Evolutionary conservation across 1,140 invertebrate genomes (phyloP), one percentile per base, ranked within the genome.

Genomic region (Berghia stephanieae): DNA sequence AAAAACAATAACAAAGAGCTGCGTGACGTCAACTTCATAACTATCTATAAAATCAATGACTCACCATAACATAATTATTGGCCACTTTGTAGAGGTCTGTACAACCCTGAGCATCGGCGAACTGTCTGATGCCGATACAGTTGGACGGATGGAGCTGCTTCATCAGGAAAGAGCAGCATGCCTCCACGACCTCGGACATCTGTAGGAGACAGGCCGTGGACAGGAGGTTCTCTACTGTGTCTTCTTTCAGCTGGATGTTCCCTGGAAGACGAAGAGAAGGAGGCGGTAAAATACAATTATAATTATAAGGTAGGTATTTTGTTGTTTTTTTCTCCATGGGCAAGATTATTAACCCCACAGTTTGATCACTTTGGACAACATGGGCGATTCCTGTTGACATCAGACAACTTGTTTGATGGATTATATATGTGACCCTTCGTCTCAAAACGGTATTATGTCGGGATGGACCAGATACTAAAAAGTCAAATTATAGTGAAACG

Each of bases 71-170:
- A 82, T 86, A 88, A 69, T 87, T 88, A 71, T 87, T 93, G 79
- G 96, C 95, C 83, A 93, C 91, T 83, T 93, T 92, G 73, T 95
- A 92, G 77, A 98, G 90, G 80, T 94, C 92, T 43, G 91, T 90
- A 88, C 96, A 97, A 68, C 94, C 94, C 86, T 96, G 95, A 79
- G 94, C 93, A 88, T 98, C 96, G 43, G 96, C 96, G 91, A 98
- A 98, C 86, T 96, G 92, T 60, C 94, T 92, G 85, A 98, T 97
- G 1, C 96, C 96, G 69, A 98, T 92, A 90, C 95, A 97, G 89
- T 98, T 98, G 82, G 95, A 96, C 0, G 96, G 96, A 90, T 98
- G 95, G 49, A 98, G 91, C 87, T 97, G 96, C 85, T 96, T 95
- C 83, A 94, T 93, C 38, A 98, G 91, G 88, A 96, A 98, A 83